A percentile compares a stretch with the other conserved stretches of the same genome.
These are phyloP conservation scores for Leptoteleia sp. DNA, from an alignment of 1,140 invertebrate genomes.

Conservation along the genomic window DNA sequence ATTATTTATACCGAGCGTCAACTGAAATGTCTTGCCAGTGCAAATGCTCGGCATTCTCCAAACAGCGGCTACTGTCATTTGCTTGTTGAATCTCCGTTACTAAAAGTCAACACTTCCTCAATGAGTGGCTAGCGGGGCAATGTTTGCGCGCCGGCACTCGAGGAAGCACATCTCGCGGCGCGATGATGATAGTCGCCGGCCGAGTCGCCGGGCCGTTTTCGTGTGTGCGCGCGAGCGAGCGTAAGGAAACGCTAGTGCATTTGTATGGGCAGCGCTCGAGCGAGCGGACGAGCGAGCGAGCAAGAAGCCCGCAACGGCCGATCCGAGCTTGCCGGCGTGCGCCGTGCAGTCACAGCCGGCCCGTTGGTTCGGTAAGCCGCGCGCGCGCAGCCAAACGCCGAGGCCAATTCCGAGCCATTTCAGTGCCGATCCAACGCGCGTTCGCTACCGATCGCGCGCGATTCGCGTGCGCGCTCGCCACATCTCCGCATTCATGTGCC, in stretches of 20 bases:
- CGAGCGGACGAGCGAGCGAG: slow-evolving; percentile 1
- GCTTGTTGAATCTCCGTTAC: not conserved
- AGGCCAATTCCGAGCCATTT: slow-evolving; percentile 26
- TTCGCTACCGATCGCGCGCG: slow-evolving; percentile 67
- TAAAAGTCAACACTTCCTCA: slow-evolving; percentile 7
- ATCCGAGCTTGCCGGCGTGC: slow-evolving; percentile 60
- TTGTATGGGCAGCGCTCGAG: slow-evolving; percentile 45
- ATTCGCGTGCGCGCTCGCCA: slow-evolving; percentile 32
- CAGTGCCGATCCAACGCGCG: slow-evolving; percentile 57
- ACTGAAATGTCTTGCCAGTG: too few relatives aligned
- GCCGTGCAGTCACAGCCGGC: slow-evolving; percentile 72
- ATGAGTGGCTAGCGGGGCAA: not conserved
- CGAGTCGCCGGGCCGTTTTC: slow-evolving; percentile 13
- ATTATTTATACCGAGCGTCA: too few relatives aligned
- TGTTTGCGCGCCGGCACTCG: not conserved
- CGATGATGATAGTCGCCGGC: too few relatives aligned
- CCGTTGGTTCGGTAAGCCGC: slow-evolving; percentile 73
- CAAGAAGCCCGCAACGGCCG: slow-evolving; percentile 41
- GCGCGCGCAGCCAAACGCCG: slow-evolving; percentile 34
- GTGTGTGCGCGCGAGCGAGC: slow-evolving; percentile 18
- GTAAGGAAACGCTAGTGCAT: slow-evolving; percentile 48
- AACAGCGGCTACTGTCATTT: too few relatives aligned
- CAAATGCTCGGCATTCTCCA: too few relatives aligned
- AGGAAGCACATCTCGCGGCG: slow-evolving; percentile 12
- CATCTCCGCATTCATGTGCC: slow-evolving; percentile 23